These are phyloP conservation scores for Acleris emargana DNA, from an alignment of 2,888 invertebrate species.

Conservation along the genomic window DNA sequence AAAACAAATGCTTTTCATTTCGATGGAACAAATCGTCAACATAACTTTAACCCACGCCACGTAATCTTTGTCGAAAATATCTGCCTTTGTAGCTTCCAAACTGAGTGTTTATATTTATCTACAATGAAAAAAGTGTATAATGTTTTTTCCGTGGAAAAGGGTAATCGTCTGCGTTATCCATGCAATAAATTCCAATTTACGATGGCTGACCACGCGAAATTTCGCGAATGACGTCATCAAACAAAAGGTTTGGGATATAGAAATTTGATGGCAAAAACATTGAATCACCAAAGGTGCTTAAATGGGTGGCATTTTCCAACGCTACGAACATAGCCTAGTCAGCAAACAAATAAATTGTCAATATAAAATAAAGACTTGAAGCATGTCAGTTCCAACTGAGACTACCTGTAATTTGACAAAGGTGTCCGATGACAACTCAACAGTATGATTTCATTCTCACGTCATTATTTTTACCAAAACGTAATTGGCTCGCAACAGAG, in stretches of 20 bases:
- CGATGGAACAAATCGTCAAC: too few relatives aligned
- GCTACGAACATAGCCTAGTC: not conserved
- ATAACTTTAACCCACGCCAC: too few relatives aligned
- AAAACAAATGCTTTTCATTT: too few relatives aligned
- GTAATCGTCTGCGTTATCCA: constrained; percentile 5
- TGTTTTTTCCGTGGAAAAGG: constrained; percentile 6
- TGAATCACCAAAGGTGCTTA: not conserved
- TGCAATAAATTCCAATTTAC: constrained; percentile 24
- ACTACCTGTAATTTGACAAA: too few relatives aligned
- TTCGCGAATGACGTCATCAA: constrained; percentile 31
- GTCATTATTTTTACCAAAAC: too few relatives aligned
- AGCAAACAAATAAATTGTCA: not conserved
- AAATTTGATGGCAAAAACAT: constrained; percentile 12
- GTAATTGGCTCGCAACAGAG: not conserved
- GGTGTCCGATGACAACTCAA: not conserved
- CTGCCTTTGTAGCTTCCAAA: not conserved
- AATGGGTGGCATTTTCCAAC: not conserved
- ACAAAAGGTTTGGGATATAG: constrained; percentile 19
- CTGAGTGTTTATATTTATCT: constrained; percentile 5
- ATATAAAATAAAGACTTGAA: not conserved
- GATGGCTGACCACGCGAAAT: constrained; percentile 29
- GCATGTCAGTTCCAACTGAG: too few relatives aligned
- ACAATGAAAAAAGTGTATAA: constrained; percentile 20
- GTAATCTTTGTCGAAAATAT: not conserved
- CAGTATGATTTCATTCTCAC: not conserved